Evolutionary conservation across 1,140 invertebrate species (phyloP), one percentile per base, ranked within the genome.

Genomic region (Asobara japonica): DNA sequence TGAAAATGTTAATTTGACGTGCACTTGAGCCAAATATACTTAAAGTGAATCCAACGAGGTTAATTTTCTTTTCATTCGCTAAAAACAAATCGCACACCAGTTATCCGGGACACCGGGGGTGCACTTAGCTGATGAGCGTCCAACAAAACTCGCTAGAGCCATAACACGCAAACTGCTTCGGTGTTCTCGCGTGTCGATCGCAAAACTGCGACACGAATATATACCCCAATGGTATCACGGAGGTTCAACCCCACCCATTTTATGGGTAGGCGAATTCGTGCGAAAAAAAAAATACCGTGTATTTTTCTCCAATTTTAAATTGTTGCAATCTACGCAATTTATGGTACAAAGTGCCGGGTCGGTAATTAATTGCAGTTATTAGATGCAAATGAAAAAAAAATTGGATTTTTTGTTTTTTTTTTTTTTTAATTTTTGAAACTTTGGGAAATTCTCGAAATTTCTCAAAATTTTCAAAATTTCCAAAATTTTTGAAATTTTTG

Each of bases 61-160:
- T 41, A 51, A 71, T 77, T 78, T 78, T 72, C 72, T 77, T 78
- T 81, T 81, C 76, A 82, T 82, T 82, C 78, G 74, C 76, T 82
- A 78, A 80, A 74, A 80, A 82, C 80, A 81, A 80, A 82, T 79
- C 75, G 78, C 77, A 65, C 67, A 65, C 72, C 74, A 74, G 76
- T 80, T 80, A 75, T 76, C 41, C 73, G 70, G 69, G 79, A 79
- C 77, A 72, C 76, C 69, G 77, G 67, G 76, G 71, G 73, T 79
- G 81, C 81, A 82, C 81, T 82, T 81, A 82, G 81, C 81, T 82
- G 80, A 82, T 82, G 80, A 82, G 73, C 68, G 76, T 72, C 71
- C 77, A 79, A 62, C 72, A 75, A 66, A 74, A 60, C 67, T 64
- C 71, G 69, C 41, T 45, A 56, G 25, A 56, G 51, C 51, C 51